These are phyloP conservation scores for Tapirus indicus DNA, from an alignment of 2,797 vertebrate species.

Conservation along the genomic window DNA sequence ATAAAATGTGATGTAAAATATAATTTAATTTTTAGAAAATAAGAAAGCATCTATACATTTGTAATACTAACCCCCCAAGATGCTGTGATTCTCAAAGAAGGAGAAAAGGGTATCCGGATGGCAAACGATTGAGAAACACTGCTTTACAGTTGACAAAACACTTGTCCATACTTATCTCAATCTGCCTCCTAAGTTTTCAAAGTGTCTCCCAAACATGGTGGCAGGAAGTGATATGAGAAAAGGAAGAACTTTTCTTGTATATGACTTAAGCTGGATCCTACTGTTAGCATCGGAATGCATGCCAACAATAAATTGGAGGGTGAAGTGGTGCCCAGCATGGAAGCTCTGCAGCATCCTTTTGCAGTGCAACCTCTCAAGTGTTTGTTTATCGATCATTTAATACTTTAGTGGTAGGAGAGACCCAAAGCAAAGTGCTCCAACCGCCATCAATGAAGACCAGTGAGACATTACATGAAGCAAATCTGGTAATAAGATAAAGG, in stretches of 20 bases:
- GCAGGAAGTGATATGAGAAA: neutral
- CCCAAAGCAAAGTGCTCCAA: neutral
- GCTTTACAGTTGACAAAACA: neutral
- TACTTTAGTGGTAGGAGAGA: neutral
- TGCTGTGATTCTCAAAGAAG: neutral
- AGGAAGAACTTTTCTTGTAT: neutral
- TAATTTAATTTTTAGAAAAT: neutral
- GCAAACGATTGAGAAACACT: rapidly evolving
- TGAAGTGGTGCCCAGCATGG: rapidly evolving
- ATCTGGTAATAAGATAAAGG: neutral
- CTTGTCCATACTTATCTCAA: neutral
- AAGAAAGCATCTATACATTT: neutral
- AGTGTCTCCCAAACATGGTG: neutral
- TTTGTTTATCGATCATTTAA: neutral
- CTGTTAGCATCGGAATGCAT: neutral
- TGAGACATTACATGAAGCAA: neutral
- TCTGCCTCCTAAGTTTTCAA: neutral
- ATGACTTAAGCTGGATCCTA: neutral
- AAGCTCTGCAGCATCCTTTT: neutral
- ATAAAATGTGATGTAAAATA: neutral
- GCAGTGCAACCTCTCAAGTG: neutral
- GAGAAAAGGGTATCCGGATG: neutral
- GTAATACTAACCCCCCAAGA: neutral
- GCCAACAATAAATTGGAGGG: neutral
- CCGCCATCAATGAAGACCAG: neutral